Conservation (phyloP, 64 coral and sea anemone species). For the Montipora cactus region DNA sequence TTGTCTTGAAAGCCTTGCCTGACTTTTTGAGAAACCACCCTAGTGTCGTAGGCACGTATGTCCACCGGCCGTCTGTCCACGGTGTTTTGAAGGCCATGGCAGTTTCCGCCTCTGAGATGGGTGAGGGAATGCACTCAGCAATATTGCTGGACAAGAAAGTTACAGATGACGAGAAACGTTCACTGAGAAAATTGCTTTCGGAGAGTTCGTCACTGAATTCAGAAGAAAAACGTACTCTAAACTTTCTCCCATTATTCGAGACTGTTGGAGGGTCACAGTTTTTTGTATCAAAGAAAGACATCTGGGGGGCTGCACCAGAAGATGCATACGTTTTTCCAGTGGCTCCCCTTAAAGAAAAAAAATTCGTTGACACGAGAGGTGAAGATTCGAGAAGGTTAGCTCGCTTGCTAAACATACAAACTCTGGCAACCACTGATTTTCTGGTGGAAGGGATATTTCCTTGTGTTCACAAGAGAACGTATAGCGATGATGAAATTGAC, state of each 20-base stretch:
- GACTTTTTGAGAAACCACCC: conserved; percentile 30
- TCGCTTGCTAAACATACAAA: not conserved
- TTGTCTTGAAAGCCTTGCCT: conserved; percentile 62
- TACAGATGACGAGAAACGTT: conserved; percentile 41
- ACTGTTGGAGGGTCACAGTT: not conserved
- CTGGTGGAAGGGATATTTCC: not conserved
- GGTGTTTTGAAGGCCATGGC: conserved; percentile 65
- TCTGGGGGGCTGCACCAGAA: not conserved
- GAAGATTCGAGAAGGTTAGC: not conserved
- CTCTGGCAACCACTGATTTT: not conserved
- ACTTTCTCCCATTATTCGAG: conserved; percentile 20
- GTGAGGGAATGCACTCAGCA: not conserved
- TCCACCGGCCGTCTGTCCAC: conserved; percentile 41
- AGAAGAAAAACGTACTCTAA: conserved; percentile 4
- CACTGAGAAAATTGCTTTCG: conserved; percentile 63
- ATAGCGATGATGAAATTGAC: conserved; percentile 21
- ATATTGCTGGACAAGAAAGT: not conserved
- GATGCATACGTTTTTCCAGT: conserved; percentile 12
- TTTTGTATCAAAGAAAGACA: conserved; percentile 7
- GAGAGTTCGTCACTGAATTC: not conserved
- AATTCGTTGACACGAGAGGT: not conserved
- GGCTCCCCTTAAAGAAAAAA: not conserved
- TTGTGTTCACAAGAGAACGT: not conserved
- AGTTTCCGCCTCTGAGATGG: not conserved
- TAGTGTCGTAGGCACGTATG: not conserved